phyloP scores from a whole-genome alignment of 1,140 invertebrate genomes.

The Drosophila busckii region DNA sequence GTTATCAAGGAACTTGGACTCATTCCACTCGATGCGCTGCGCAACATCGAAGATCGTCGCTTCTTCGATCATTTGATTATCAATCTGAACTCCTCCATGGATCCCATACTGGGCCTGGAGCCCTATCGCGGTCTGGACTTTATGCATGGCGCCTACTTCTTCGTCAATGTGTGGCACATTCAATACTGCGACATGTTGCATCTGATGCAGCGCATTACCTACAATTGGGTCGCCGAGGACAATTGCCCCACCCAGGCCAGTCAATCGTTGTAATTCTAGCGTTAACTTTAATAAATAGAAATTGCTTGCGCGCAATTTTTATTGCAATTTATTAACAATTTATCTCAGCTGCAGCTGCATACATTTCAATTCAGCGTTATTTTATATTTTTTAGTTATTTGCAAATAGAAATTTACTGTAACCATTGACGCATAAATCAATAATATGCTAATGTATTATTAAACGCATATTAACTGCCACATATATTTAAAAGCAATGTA shows the following conservation, averaged over 20 bases:
- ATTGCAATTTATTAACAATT: too few relatives aligned
- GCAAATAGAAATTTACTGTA: too few relatives aligned
- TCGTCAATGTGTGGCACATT: conserved; percentile 14
- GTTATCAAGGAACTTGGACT: conserved; percentile 27
- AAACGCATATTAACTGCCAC: too few relatives aligned
- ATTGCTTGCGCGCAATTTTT: too few relatives aligned
- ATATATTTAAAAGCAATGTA: too few relatives aligned
- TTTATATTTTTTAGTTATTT: too few relatives aligned
- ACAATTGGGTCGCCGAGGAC: conserved; percentile 14
- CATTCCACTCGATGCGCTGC: conserved; percentile 38
- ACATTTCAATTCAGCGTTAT: too few relatives aligned
- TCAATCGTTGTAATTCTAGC: too few relatives aligned
- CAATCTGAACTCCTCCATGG: conserved; percentile 25
- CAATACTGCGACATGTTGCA: conserved; percentile 16
- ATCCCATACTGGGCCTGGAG: conserved; percentile 25
- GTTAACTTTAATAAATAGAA: too few relatives aligned
- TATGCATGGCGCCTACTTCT: conserved; percentile 74
- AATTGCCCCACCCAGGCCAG: not conserved
- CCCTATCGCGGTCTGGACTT: conserved; percentile 42
- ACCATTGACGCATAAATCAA: too few relatives aligned
- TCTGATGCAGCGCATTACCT: conserved; percentile 25
- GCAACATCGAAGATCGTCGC: conserved; percentile 70
- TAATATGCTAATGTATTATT: too few relatives aligned
- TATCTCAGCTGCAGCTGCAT: too few relatives aligned
- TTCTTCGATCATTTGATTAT: conserved; percentile 43